Percentiles rank a stretch among this genome's conserved stretches.
Conservation (phyloP, 1,140 invertebrate genomes). For the Drosophila varians region DNA sequence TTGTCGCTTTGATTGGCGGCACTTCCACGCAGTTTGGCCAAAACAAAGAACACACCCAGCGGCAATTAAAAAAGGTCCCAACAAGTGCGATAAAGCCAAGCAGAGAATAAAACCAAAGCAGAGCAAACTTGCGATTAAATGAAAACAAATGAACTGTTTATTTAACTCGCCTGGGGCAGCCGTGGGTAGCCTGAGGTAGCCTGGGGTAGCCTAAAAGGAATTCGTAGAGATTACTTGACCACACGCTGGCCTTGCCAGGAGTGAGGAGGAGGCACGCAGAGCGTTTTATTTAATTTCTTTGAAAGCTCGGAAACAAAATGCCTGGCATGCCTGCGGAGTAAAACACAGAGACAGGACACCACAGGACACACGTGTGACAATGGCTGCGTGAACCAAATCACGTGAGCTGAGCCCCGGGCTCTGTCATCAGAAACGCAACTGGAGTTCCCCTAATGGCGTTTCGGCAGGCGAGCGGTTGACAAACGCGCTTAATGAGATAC, state of each 20-base stretch:
- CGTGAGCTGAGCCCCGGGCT: constrained; percentile 50
- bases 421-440: constrained; percentile 71
- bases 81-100: constrained; percentile 40
- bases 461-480: constrained; percentile 66
- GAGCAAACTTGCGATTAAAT: constrained; percentile 70
- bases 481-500: constrained; percentile 72
- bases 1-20: constrained; percentile 77
- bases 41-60: constrained; percentile 47
- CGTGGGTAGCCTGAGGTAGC: too few relatives aligned
- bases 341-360: constrained; percentile 27
- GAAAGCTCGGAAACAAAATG: constrained; percentile 80
- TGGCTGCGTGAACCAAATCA: constrained; percentile 56
- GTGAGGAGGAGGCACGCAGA: constrained; percentile 78
- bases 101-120: constrained; percentile 32
- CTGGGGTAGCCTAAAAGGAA: constrained; percentile 23
- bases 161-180: constrained; percentile 72
- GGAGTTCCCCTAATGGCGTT: constrained; percentile 62
- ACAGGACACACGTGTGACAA: constrained; percentile 70
- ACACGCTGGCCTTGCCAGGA: too few relatives aligned
- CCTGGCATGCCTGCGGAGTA: constrained; percentile 53
- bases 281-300: constrained; percentile 82
- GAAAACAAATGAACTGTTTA: constrained; percentile 83
- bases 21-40: constrained; percentile 44
- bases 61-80: constrained; percentile 64
- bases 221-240: constrained; percentile 44